Percentiles rank a stretch among this genome's conserved stretches.
Conservation (phyloP, 1,140 invertebrate species). For the Lethrus apterus region DNA sequence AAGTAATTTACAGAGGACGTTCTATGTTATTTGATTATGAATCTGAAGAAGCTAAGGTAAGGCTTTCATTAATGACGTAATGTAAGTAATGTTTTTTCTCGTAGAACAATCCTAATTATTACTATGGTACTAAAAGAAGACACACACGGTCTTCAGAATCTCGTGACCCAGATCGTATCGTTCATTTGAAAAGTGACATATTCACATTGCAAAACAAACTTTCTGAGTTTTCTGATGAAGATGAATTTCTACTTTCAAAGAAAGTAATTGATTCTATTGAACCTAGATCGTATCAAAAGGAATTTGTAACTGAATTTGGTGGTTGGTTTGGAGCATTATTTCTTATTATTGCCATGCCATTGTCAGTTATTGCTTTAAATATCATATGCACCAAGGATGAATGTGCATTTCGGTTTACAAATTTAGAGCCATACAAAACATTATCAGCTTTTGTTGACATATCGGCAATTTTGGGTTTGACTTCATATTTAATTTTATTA, state of each 20-base stretch:
- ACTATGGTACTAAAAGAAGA: background rate
- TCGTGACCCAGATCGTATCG: conserved; percentile 27
- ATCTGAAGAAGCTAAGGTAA: background rate
- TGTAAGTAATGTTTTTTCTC: background rate
- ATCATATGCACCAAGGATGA: conserved; percentile 37
- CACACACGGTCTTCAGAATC: background rate
- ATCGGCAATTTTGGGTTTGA: conserved; percentile 32
- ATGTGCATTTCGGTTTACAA: conserved; percentile 37
- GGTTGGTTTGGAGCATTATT: conserved; percentile 31
- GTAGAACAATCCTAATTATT: background rate
- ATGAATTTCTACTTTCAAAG: conserved; percentile 30
- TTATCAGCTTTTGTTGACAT: conserved; percentile 35
- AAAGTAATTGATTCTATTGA: conserved; percentile 10
- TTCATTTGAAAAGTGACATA: conserved; percentile 29
- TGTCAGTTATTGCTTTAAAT: conserved; percentile 35
- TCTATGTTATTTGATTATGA: background rate
- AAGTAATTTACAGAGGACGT: background rate
- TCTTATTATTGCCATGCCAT: conserved; percentile 11
- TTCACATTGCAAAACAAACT: conserved; percentile 25
- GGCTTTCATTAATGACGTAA: background rate
- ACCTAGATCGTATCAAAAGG: background rate
- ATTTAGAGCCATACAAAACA: conserved; percentile 28
- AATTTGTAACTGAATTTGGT: conserved; percentile 33
- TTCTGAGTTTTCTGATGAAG: conserved; percentile 43
- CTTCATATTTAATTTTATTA: conserved; percentile 35